Base-by-base conservation (phyloP, 2,797 vertebrate genomes). In the Epinephelus coioides region DNA sequence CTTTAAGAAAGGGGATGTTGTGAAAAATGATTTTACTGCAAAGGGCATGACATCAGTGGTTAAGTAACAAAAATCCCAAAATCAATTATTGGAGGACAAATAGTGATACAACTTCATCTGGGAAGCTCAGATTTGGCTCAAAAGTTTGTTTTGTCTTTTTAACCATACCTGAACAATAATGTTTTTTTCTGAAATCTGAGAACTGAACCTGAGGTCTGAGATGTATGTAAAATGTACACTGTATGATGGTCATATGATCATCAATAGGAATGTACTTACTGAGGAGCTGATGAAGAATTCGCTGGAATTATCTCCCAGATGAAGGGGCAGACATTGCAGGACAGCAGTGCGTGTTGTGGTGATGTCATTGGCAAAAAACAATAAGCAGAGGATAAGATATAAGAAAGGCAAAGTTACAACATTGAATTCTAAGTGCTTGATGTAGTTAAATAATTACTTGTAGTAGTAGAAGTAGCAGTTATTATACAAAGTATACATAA, bases 311-410 rank as follows among this genome's bases (percentile, higher is more conserved):
- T 54, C n/a, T 23, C n/a, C 64, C 53, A 54, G 50, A 54, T 67
- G 53, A 19, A 66, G 64, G 64, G 30, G 49, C 30, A 40, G 64
- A 18, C 49, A 67, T 40, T 67, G 64, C 49, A 67, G 13, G 30
- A 67, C 64, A 56, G 67, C 43, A 69, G 40, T 30, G 23, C 12
- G 11, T 69, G 38, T 46, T 46, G 54, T 47, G 38, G 30, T 69
- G 53, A 55, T 69, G 53, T 55, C 30, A 23, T 67, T 38, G 15
- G 49, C 63, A 66, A 66, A 34, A 25, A 53, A 6, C 17, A 67
- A 66, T 66, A 14, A 53, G 18, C 30, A 53, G 38, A 21, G 13
- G 59, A 61, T 12, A 27, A 27, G 27, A 27, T 23, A 61, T 43
- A 61, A 13, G 59, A 44, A 43, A 61, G 59, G 19, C 40, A 61